Percentiles rank a stretch among this genome's conserved stretches.
These are phyloP conservation scores for Selene dorsalis DNA, from an alignment of 2,797 vertebrate species.

Conservation along the genomic window DNA sequence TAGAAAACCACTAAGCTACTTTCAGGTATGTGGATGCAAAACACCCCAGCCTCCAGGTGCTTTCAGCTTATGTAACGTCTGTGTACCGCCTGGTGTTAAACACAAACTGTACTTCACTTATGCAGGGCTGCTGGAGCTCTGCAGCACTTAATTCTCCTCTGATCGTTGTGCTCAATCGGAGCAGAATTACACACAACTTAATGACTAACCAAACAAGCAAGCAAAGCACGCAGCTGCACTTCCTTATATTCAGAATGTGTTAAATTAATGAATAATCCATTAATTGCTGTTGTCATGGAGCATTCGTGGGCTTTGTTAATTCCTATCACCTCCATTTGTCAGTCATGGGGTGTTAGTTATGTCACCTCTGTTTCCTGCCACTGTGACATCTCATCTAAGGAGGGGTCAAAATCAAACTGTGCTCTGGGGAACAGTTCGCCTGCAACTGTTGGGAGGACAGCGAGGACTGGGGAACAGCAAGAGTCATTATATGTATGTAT, in stretches of 20 bases:
- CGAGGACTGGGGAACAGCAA: conserved; percentile 35
- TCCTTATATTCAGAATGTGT: conserved; percentile 35
- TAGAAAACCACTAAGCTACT: conserved; percentile 23
- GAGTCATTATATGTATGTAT: too few species aligned
- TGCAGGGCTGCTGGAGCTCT: conserved; percentile 17
- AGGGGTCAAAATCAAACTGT: conserved; percentile 66
- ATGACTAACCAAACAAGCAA: conserved; percentile 8
- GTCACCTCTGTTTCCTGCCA: conserved; percentile 63
- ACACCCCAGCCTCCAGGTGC: conserved; percentile 28
- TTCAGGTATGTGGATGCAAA: conserved; percentile 33
- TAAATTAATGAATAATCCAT: conserved; percentile 57
- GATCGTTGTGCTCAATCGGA: not conserved
- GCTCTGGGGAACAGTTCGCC: conserved; percentile 56
- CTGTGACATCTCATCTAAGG: conserved; percentile 55
- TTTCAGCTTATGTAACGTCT: conserved; percentile 37
- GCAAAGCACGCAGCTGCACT: not conserved
- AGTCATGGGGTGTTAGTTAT: conserved; percentile 64
- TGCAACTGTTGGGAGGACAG: conserved; percentile 57
- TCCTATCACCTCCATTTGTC: conserved; percentile 63
- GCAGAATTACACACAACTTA: conserved; percentile 22
- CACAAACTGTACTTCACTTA: conserved; percentile 19
- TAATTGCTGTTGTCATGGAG: conserved; percentile 41
- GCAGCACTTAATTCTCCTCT: conserved; percentile 5
- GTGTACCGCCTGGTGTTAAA: conserved; percentile 18
- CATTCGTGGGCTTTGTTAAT: conserved; percentile 49